Evolutionary conservation across 2,888 invertebrate genomes (phyloP), one percentile per base, ranked within the genome.

Genomic region (Chymomyza fuscimana): DNA sequence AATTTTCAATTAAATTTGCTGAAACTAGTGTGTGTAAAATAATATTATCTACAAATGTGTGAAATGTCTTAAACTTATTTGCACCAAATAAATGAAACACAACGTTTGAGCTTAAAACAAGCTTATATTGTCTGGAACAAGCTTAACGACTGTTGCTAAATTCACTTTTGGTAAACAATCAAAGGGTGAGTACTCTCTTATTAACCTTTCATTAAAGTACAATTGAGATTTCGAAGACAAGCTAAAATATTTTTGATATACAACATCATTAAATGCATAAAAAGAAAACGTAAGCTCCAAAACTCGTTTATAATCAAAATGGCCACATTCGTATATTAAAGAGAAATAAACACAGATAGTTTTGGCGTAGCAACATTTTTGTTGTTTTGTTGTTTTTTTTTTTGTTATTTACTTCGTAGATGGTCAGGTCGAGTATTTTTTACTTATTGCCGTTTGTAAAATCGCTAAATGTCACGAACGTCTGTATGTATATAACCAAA

Each of bases 211-310:
- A 12, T 46, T 2, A 12, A 46, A 12, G 0, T 4, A 12, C 10
- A 10, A 46, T 12, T 46, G 3, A 46, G 40, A 12, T 46, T 46
- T 46, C 40, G 12, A 32, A 46, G 40, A 46, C 40, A 46, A 46
- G 40, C 40, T 12, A 46, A 46, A 12, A 46, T 46, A 12, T 46
- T 46, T 46, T 12, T 12, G 40, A 46, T 10, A 46, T 46, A 46
- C 40, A 46, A 46, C 32, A 32, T 32, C 32, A 32, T 32, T 32
- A 0, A 32, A 32, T 4, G 10, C 40, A 12, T 4, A 10, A 56
- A 56, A 56, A 56, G 25, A 56, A 56, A 56, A 56, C 25, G 22
- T 12, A 25, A 25, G 56, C 25, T 29, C 61, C 61, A 19, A 63
- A 51, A 29, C 16, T 52, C 16, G 52, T 29, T 52, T 15, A 46